phyloP scores from a whole-genome alignment of 23 tunicate genomes.

The Oikopleura albicans region DNA sequence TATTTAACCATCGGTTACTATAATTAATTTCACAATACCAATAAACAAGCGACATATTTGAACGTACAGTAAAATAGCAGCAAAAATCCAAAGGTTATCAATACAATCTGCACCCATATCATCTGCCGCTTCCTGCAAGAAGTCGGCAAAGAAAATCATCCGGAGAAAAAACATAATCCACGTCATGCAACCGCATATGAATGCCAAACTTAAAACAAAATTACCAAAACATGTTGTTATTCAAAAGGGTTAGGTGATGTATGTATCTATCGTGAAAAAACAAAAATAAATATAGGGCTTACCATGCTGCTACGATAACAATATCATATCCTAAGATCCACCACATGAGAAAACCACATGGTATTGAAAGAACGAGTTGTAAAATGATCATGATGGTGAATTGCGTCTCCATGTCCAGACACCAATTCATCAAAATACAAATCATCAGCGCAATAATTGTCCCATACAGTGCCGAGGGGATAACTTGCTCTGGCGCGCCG shows the following conservation, averaged over 20 bases:
- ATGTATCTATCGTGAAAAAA: no score
- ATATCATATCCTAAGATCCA: neutral
- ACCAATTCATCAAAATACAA: neutral
- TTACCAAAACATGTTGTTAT: no score
- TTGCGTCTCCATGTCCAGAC: neutral
- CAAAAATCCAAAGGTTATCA: constrained; percentile 15
- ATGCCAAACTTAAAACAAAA: constrained; percentile 16
- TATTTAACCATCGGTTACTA: neutral
- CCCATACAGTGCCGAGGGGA: neutral
- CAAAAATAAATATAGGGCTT: no score
- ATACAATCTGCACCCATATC: constrained; percentile 4
- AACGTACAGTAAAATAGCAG: constrained; percentile 3
- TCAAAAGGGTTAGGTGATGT: no score
- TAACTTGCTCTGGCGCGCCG: neutral
- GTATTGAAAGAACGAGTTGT: neutral
- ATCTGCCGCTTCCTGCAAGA: neutral
- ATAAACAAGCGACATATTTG: constrained; percentile 6
- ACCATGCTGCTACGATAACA: neutral
- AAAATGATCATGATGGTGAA: neutral
- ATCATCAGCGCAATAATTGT: neutral
- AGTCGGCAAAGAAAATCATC: constrained; percentile 13
- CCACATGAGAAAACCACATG: neutral
- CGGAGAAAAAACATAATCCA: constrained; percentile 15
- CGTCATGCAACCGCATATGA: neutral
- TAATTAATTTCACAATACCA: neutral